Evolutionary conservation across 2,113 vertebrate genomes (phyloP).

Genomic region (Rissa tridactyla): DNA sequence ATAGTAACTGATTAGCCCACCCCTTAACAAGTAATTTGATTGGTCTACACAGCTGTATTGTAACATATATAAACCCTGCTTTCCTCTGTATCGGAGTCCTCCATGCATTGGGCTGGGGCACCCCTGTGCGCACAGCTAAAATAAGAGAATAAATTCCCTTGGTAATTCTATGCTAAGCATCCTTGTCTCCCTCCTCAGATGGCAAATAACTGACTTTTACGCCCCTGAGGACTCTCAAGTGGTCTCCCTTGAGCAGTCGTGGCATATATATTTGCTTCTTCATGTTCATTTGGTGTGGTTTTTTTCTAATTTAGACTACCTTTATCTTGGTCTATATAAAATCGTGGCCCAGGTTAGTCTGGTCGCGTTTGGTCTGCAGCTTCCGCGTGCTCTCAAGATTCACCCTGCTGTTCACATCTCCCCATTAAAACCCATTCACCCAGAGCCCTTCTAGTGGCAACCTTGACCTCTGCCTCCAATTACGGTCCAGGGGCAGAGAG

Average conservation of each 20-base stretch:
- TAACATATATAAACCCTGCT: background rate
- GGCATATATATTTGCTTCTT: background rate
- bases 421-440: background rate
- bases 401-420: background rate
- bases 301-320: background rate
- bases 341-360: background rate
- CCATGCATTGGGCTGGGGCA: background rate
- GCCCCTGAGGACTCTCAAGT: background rate
- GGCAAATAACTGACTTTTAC: background rate
- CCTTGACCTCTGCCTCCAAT: background rate
- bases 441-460: background rate
- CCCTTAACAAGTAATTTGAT: background rate
- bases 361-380: background rate
- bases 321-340: background rate
- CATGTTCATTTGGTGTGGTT: background rate
- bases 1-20: too few species aligned
- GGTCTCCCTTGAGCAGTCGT: background rate
- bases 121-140: background rate
- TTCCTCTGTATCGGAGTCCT: background rate
- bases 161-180: background rate
- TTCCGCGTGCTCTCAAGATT: background rate
- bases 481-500: background rate
- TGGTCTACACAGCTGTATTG: background rate
- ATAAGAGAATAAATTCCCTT: background rate
- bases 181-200: background rate